Base-by-base conservation (phyloP, 1,140 invertebrate genomes). In the Zaprionus kolodkinae region DNA sequence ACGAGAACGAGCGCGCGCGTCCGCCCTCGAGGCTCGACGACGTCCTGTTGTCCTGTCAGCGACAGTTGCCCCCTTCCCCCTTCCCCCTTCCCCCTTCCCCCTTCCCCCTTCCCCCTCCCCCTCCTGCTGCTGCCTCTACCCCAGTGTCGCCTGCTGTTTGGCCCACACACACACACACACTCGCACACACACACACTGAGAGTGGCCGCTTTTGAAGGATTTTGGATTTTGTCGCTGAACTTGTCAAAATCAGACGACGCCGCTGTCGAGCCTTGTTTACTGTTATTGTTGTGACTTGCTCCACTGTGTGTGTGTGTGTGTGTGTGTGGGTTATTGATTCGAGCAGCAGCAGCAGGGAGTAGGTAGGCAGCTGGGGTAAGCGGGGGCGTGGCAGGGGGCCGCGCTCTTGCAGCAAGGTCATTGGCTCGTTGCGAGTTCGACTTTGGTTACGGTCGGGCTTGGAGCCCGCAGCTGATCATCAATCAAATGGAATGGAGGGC, bases 171-270 rank as follows among this genome's bases (percentile, higher is more conserved):
- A 67, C n/a, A n/a, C n/a, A n/a, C 76, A 72, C 45, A 65, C 45
- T 78, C 88, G 87, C 88, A 88, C 81, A 91, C 88, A 88, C 81
- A 87, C 67, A 64, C 69, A 73, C 67, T 64, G 74, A 72, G 73
- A 72, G 36, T 59, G 33, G 79, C 84, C 82, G 88, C 82, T 91
- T 91, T 91, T 91, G 88, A 91, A 91, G 89, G 88, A 91, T 91
- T 91, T 91, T 74, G 89, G 88, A 91, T 91, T 91, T 91, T 77
- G 89, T 74, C 85, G 90, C 81, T 89, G 88, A 89, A 91, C 88
- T 91, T 91, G 88, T 91, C 88, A 91, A 89, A 91, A 91, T 89
- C 88, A 91, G 88, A 82, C 83, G 69, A 61, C 68, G 12, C 55
- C 48, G 56, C 55, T 38, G 56, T 50, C 35, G 55, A 61, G 60